phyloP scores from a whole-genome alignment of 2,888 invertebrate genomes.

The Rhodophaea formosa region DNA sequence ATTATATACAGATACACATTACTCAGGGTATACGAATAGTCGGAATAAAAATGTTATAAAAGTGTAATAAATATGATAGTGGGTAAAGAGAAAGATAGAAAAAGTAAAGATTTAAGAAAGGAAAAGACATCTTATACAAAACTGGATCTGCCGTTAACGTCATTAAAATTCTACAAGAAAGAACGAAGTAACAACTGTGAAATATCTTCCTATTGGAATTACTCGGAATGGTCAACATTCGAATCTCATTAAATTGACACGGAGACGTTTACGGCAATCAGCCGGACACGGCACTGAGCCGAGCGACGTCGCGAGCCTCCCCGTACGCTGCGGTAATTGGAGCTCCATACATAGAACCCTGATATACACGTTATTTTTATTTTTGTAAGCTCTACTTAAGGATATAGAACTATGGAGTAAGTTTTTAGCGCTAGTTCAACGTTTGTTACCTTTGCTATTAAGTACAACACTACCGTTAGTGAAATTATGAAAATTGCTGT shows the following conservation, averaged over 20 bases:
- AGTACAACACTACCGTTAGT: too few relatives aligned
- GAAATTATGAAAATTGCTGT: too few relatives aligned
- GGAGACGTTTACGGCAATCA: slow-evolving; percentile 51
- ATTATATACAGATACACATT: too few relatives aligned
- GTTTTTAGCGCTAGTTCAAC: not conserved
- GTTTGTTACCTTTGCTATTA: slow-evolving; percentile 22
- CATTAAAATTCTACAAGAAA: not conserved
- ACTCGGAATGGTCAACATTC: slow-evolving; percentile 21
- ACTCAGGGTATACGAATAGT: too few relatives aligned
- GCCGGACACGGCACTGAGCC: slow-evolving; percentile 53
- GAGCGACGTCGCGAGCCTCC: slow-evolving; percentile 27
- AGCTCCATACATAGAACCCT: slow-evolving; percentile 26
- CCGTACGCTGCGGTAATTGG: slow-evolving; percentile 58
- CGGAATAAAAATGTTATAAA: too few relatives aligned
- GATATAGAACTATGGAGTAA: not conserved
- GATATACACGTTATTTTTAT: not conserved
- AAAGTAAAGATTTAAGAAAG: too few relatives aligned
- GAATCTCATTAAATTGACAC: slow-evolving; percentile 58
- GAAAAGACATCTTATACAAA: too few relatives aligned
- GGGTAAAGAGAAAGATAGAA: too few relatives aligned
- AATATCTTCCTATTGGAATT: slow-evolving; percentile 1
- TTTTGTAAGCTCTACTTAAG: not conserved
- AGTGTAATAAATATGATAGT: too few relatives aligned
- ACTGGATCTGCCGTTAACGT: not conserved
- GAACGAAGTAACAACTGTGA: not conserved